Conservation (phyloP, 2,888 invertebrate genomes). For the Dasysyrphus tricinctus region DNA sequence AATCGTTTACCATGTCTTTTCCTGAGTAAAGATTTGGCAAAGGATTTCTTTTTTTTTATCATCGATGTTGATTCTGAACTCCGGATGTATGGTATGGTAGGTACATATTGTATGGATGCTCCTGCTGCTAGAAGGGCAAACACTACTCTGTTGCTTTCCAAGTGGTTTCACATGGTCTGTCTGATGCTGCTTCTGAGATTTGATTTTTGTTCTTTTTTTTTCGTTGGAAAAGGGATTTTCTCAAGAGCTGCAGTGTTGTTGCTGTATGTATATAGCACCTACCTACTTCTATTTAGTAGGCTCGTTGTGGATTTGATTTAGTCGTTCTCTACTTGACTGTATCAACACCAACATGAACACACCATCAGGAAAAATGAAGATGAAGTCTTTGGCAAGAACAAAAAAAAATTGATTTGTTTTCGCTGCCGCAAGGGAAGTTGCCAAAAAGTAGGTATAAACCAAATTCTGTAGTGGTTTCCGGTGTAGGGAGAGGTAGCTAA, state of each 20-base stretch:
- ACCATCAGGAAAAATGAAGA: constrained; percentile 1
- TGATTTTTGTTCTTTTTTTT: constrained; percentile 41
- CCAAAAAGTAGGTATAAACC: constrained; percentile 3
- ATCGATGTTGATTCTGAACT: constrained; percentile 40
- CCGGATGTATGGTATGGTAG: neutral
- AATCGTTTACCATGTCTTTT: constrained; percentile 20
- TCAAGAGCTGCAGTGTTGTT: constrained; percentile 21
- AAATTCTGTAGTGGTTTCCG: constrained; percentile 18
- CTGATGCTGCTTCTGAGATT: constrained; percentile 31
- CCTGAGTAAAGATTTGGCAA: constrained; percentile 19
- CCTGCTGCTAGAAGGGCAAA: constrained; percentile 26
- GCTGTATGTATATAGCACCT: neutral
- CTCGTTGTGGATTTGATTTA: constrained; percentile 22
- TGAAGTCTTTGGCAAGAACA: neutral
- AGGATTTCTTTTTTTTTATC: constrained; percentile 12
- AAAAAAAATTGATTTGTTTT: constrained; percentile 18
- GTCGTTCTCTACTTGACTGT: constrained; percentile 2
- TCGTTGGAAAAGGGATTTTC: constrained; percentile 1
- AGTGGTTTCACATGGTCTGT: constrained; percentile 50
- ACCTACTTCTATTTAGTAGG: constrained; percentile 7
- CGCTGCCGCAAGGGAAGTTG: neutral
- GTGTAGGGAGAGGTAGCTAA: too few relatives aligned
- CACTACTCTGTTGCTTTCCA: constrained; percentile 57
- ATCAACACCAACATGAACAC: constrained; percentile 8
- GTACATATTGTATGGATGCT: constrained; percentile 16